phyloP scores from a whole-genome alignment of 2,113 vertebrate species.

The Pteropus alecto region DNA sequence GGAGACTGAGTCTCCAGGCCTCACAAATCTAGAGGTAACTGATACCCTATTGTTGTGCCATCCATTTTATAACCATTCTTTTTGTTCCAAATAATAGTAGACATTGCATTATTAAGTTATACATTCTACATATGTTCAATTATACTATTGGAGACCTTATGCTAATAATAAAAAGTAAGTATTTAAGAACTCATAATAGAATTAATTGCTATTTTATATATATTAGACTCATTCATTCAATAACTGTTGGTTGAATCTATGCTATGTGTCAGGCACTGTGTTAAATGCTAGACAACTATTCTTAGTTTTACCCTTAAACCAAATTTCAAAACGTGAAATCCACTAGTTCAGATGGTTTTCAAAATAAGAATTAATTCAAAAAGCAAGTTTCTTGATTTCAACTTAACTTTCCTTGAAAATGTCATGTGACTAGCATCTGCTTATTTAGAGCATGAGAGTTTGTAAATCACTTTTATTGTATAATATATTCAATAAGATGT shows the following conservation, averaged over 20 bases:
- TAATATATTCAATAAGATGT: neutral
- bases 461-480: neutral
- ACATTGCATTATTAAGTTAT: neutral
- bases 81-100: neutral
- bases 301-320: neutral
- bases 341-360: neutral
- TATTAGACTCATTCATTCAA: neutral
- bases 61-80: neutral
- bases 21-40: neutral
- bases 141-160: neutral
- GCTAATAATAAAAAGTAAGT: neutral
- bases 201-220: constrained; percentile 6
- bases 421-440: neutral
- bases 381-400: neutral
- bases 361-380: constrained; percentile 8
- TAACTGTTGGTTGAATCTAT: neutral
- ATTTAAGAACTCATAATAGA: neutral
- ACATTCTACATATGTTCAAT: neutral
- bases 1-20: neutral
- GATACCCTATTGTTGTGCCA: neutral
- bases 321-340: neutral
- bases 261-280: neutral
- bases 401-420: neutral
- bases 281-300: neutral
- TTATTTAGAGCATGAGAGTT: neutral